Percentiles rank a stretch among this genome's conserved stretches.
Evolutionary conservation across 2,888 invertebrate species (phyloP).

Genomic region (Cryptocephalus primarius): DNA sequence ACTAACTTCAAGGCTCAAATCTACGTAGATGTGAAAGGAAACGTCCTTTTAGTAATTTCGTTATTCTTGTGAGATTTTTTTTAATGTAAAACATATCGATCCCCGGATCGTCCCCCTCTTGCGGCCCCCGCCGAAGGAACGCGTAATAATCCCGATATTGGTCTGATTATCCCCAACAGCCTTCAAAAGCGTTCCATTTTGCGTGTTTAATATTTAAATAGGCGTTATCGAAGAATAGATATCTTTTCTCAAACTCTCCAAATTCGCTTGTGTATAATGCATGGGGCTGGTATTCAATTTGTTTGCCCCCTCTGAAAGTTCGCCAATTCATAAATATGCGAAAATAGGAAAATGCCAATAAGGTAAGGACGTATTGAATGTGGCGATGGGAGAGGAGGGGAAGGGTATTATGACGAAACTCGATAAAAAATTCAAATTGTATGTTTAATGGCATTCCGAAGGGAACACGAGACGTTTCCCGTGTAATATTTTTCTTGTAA

Average conservation of each 20-base stretch:
- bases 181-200: slow-evolving; percentile 12
- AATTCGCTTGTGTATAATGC: slow-evolving; percentile 23
- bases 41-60: no score
- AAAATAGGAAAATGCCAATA: slow-evolving; percentile 29
- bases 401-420: slow-evolving; percentile 19
- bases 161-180: no score
- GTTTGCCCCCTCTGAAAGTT: slow-evolving; percentile 2
- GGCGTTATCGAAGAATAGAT: slow-evolving; percentile 23
- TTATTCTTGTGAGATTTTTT: no score
- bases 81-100: no score
- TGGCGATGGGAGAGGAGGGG: slow-evolving; percentile 10
- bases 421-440: slow-evolving; percentile 22
- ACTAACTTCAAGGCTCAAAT: no score
- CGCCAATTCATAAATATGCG: slow-evolving; percentile 25
- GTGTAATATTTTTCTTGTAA: no score
- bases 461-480: neutral
- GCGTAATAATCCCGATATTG: no score
- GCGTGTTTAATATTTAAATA: slow-evolving; percentile 25
- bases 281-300: slow-evolving; percentile 23
- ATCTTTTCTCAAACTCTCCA: slow-evolving; percentile 17
- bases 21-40: no score
- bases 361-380: slow-evolving; percentile 21
- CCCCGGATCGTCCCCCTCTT: no score
- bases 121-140: no score
- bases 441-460: slow-evolving; percentile 18